Evolutionary conservation across 2,113 vertebrate species (phyloP).

Genomic region (Galeopterus variegatus): DNA sequence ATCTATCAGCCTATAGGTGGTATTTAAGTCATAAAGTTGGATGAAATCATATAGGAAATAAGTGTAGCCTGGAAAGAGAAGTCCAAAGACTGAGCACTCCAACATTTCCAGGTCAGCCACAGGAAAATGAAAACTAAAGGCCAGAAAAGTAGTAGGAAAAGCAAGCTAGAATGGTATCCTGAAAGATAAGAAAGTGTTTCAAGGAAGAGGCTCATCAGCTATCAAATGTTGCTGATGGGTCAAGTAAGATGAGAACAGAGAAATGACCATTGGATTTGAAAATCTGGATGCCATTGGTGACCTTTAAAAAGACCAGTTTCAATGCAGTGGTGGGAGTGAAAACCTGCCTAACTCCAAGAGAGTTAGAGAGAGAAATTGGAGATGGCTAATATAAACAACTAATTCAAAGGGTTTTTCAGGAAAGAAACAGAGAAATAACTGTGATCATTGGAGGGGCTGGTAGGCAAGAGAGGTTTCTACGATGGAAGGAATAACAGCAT

Average conservation of each 20-base stretch:
- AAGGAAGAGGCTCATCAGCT: neutral
- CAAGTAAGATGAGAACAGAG: neutral
- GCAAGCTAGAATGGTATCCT: neutral
- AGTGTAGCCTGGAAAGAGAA: neutral
- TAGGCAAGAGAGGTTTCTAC: neutral
- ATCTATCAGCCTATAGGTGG: neutral
- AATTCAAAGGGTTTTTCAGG: neutral
- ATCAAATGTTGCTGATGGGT: neutral
- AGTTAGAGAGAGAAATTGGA: neutral
- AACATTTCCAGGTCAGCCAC: constrained; percentile 4
- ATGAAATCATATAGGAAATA: neutral
- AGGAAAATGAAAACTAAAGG: constrained; percentile 3
- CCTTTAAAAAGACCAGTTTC: neutral
- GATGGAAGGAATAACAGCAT: neutral
- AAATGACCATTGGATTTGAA: neutral
- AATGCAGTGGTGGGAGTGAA: neutral
- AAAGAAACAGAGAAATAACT: neutral
- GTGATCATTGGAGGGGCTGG: neutral
- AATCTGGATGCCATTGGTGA: neutral
- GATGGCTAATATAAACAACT: neutral
- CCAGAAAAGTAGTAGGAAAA: neutral
- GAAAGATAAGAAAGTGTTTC: neutral
- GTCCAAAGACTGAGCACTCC: neutral
- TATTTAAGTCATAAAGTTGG: neutral
- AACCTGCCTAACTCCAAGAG: neutral